phyloP scores from a whole-genome alignment of 2,888 invertebrate genomes.

The Molanna angustata region DNA sequence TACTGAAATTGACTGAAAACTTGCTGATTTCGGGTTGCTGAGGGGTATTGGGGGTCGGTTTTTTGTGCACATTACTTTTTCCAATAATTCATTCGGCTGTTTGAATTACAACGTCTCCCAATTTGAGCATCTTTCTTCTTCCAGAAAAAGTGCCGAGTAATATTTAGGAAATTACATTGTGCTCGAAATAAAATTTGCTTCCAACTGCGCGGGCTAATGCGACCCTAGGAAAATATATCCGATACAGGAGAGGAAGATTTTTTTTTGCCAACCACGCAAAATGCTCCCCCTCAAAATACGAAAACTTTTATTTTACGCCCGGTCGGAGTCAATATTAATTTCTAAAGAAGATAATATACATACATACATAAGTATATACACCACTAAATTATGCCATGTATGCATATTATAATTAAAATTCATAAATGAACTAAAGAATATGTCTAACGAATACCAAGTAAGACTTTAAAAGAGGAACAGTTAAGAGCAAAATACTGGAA shows the following conservation, averaged over 20 bases:
- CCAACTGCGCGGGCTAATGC: slow-evolving; percentile 16
- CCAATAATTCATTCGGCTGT: slow-evolving; percentile 30
- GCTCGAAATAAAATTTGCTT: slow-evolving; percentile 15
- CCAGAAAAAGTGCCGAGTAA: slow-evolving; percentile 16
- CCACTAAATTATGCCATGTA: no score
- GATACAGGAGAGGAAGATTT: slow-evolving; percentile 6
- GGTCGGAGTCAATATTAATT: slow-evolving; percentile 9
- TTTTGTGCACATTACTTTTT: slow-evolving; percentile 28
- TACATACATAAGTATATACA: no score
- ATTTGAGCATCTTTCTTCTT: slow-evolving; percentile 11
- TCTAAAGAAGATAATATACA: no score
- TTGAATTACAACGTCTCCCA: slow-evolving; percentile 31
- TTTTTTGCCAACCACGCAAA: no score
- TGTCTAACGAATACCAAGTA: no score
- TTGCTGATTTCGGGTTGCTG: slow-evolving; percentile 20
- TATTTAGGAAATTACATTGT: slow-evolving; percentile 20
- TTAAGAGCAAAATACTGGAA: no score
- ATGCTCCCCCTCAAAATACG: slow-evolving; percentile 2
- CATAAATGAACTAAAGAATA: no score
- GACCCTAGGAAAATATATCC: slow-evolving; percentile 10
- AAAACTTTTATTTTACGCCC: slow-evolving; percentile 19
- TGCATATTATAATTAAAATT: no score
- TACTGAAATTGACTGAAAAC: slow-evolving; percentile 6
- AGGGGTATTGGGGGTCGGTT: slow-evolving; percentile 7
- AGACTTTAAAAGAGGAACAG: no score